phyloP scores from a whole-genome alignment of 2,888 invertebrate genomes.

The Hymenopus coronatus region DNA sequence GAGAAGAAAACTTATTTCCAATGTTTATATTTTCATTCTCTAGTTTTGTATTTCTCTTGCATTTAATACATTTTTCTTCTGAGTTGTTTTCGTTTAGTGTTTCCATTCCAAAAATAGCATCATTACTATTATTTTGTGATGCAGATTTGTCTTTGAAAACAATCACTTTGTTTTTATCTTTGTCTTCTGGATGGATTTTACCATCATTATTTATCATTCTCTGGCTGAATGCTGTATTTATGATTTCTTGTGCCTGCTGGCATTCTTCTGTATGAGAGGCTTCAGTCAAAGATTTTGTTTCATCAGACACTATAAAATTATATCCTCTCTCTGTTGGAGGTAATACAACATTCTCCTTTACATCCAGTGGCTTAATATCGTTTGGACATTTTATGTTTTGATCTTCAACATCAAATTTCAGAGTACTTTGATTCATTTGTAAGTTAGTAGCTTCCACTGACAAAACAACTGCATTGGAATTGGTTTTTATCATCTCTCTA shows the following conservation, averaged over 20 bases:
- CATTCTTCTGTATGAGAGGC: neutral
- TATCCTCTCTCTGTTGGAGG: neutral
- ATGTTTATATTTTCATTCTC: neutral
- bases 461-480: neutral
- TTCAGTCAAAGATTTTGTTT: neutral
- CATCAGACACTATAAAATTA: no score
- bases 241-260: neutral
- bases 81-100: neutral
- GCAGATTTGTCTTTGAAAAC: neutral
- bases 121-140: neutral
- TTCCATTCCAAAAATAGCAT: neutral
- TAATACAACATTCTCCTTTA: neutral
- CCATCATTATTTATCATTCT: neutral
- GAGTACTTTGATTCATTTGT: neutral
- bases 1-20: no score
- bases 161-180: neutral
- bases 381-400: neutral
- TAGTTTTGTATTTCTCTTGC: neutral
- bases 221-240: neutral
- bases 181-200: neutral
- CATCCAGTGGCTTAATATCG: neutral
- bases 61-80: neutral
- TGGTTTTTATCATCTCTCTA: no score
- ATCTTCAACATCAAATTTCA: neutral
- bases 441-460: neutral